A percentile compares a stretch with the other conserved stretches of the same genome.
Evolutionary conservation across 2,888 invertebrate genomes (phyloP).

Genomic region (Allacma fusca): DNA sequence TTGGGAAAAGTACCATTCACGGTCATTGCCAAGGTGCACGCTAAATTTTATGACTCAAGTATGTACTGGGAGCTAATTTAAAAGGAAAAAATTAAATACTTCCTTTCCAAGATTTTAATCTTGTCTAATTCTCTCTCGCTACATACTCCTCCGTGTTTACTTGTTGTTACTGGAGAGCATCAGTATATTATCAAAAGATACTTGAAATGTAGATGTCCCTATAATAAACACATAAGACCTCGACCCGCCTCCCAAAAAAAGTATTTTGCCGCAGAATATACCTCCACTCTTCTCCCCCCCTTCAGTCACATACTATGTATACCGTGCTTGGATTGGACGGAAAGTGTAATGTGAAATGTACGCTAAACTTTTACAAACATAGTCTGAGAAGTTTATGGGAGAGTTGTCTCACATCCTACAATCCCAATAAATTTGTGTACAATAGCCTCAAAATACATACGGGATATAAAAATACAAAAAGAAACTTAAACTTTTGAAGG

Average conservation of each 20-base stretch:
- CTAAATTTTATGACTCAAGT: neutral
- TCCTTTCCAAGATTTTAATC: constrained; percentile 20
- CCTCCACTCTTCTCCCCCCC: too few species aligned
- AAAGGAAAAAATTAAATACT: constrained; percentile 31
- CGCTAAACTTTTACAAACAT: too few species aligned
- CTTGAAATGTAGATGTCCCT: neutral
- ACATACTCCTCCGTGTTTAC: constrained; percentile 8
- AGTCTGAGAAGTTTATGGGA: too few species aligned
- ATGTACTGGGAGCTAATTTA: neutral
- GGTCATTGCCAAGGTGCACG: constrained; percentile 22
- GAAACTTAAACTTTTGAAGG: too few species aligned
- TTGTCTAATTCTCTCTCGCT: neutral
- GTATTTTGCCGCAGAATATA: constrained; percentile 6
- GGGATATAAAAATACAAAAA: too few species aligned
- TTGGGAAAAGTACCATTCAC: neutral
- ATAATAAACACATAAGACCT: neutral
- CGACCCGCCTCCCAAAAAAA: neutral
- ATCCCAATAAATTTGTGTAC: too few species aligned
- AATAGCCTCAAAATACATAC: too few species aligned
- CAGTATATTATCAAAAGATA: neutral
- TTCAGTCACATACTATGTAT: too few species aligned
- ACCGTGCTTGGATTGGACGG: too few species aligned
- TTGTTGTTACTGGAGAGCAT: neutral
- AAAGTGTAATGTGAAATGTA: too few species aligned
- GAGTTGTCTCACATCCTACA: too few species aligned